phyloP scores from a whole-genome alignment of 2,888 invertebrate genomes.

The Dermolepida albohirtum region DNA sequence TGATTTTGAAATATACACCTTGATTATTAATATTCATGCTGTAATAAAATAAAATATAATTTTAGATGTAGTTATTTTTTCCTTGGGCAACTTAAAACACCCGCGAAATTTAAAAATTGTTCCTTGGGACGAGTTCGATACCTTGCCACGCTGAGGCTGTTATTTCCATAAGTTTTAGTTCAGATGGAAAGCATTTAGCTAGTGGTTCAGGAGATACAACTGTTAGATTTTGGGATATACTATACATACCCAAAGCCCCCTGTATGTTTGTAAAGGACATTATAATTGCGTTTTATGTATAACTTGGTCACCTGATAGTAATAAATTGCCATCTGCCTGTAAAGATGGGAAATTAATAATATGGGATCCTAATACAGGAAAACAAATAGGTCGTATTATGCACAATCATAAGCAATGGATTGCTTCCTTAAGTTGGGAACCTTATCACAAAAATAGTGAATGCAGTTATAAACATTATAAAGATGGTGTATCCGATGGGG shows the following conservation, averaged over 20 bases:
- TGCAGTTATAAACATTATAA: too few species aligned
- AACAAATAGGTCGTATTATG: slow-evolving; percentile 88
- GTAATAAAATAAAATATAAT: too few species aligned
- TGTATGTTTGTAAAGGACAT: slow-evolving; percentile 90
- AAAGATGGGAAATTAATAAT: slow-evolving; percentile 90
- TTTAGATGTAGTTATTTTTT: too few species aligned
- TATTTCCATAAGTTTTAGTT: slow-evolving; percentile 94
- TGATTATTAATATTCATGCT: too few species aligned
- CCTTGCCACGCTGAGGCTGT: slow-evolving; percentile 98
- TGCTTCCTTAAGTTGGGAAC: slow-evolving; percentile 96
- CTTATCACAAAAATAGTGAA: slow-evolving; percentile 88
- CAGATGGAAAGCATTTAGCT: slow-evolving; percentile 93
- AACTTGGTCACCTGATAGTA: slow-evolving; percentile 96
- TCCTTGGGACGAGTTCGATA: slow-evolving; percentile 92
- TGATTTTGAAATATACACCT: too few species aligned
- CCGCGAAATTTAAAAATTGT: too few species aligned
- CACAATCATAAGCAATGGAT: slow-evolving; percentile 95
- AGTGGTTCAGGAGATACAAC: slow-evolving; percentile 99
- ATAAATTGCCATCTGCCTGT: slow-evolving; percentile 93
- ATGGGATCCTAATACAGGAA: slow-evolving; percentile 91
- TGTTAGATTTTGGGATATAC: slow-evolving; percentile 98
- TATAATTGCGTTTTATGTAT: slow-evolving; percentile 96
- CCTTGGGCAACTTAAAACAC: too few species aligned
- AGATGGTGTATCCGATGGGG: too few species aligned
- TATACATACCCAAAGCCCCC: slow-evolving; percentile 94